phyloP scores from a whole-genome alignment of 2,888 invertebrate species.

The Oligia strigilis region DNA sequence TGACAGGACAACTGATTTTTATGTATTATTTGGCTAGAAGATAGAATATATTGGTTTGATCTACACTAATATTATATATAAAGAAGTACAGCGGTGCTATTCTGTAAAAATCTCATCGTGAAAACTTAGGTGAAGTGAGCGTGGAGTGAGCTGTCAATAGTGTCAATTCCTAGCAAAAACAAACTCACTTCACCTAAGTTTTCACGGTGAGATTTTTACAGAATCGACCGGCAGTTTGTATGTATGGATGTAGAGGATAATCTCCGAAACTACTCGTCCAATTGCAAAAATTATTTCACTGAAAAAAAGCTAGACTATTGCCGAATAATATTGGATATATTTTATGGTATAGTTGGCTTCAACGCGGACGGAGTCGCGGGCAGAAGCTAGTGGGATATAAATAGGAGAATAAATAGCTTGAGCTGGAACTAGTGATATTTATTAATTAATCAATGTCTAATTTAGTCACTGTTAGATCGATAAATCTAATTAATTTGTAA shows the following conservation, averaged over 20 bases:
- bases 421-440: background rate
- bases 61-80: background rate
- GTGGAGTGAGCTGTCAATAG: too few relatives aligned
- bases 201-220: too few relatives aligned
- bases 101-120: too few relatives aligned
- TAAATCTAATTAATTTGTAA: background rate
- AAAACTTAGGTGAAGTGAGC: too few relatives aligned
- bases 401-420: background rate
- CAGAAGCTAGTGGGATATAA: background rate
- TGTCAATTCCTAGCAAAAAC: too few relatives aligned
- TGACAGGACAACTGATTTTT: slow-evolving; percentile 19
- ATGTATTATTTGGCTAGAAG: background rate
- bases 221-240: background rate
- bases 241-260: background rate
- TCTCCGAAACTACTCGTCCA: background rate
- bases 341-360: background rate
- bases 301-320: background rate
- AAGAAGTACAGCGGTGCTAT: too few relatives aligned
- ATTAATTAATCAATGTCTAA: background rate
- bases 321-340: too few relatives aligned
- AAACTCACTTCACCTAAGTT: too few relatives aligned
- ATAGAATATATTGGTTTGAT: background rate
- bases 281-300: background rate
- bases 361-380: background rate
- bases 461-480: background rate